phyloP scores from a whole-genome alignment of 1,140 invertebrate species.

The Hetaerina americana region DNA sequence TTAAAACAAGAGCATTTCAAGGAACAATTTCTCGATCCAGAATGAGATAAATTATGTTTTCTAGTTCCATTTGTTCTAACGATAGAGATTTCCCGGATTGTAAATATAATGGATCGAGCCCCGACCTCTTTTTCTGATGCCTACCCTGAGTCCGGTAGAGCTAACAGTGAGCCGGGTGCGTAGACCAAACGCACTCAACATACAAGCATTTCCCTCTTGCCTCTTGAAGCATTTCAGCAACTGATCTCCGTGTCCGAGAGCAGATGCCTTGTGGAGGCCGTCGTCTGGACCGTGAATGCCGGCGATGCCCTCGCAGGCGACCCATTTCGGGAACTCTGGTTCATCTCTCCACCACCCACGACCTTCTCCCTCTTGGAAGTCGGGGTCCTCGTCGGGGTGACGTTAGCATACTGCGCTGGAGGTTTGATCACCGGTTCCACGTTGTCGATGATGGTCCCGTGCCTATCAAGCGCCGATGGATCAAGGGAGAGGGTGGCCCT shows the following conservation, averaged over 20 bases:
- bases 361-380: constrained; percentile 13
- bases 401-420: constrained; percentile 20
- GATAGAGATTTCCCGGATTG: too few species aligned
- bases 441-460: not conserved
- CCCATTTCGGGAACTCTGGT: constrained; percentile 9
- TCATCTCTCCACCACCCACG: constrained; percentile 15
- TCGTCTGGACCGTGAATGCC: constrained; percentile 4
- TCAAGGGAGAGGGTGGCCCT: constrained; percentile 36
- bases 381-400: constrained; percentile 6
- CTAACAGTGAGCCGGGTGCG: too few species aligned
- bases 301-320: not conserved
- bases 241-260: constrained; percentile 14
- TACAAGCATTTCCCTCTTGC: too few species aligned
- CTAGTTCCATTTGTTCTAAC: too few species aligned
- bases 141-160: too few species aligned
- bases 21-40: too few species aligned
- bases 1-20: too few species aligned
- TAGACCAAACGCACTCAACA: too few species aligned
- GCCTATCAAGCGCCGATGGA: constrained; percentile 27
- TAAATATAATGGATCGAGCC: too few species aligned
- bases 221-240: constrained; percentile 6
- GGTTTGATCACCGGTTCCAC: constrained; percentile 11
- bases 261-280: not conserved
- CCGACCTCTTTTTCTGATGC: too few species aligned
- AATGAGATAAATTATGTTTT: too few species aligned